Percentiles rank a stretch among this genome's conserved stretches.
Conservation (phyloP, 2,113 vertebrate genomes). For the Periophthalmus modestus region DNA sequence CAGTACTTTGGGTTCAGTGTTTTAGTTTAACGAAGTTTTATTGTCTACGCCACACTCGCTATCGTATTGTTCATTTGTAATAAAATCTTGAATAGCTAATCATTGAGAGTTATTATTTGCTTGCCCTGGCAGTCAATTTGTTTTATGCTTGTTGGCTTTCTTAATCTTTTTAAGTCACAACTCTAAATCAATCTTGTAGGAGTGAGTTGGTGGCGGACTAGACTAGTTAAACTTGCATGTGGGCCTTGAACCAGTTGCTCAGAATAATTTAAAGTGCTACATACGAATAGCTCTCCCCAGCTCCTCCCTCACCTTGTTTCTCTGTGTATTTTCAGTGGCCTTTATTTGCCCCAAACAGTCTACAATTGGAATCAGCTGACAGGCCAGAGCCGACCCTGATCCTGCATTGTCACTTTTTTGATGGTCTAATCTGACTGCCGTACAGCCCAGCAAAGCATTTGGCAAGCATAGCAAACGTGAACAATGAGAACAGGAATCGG, state of each 20-base stretch:
- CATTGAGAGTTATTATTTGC: constrained; percentile 2
- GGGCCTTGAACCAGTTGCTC: constrained; percentile 33
- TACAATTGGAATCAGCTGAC: constrained; percentile 78
- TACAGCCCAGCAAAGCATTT: constrained; percentile 79
- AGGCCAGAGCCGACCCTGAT: constrained; percentile 63
- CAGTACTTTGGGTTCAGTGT: constrained; percentile 2
- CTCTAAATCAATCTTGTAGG: neutral
- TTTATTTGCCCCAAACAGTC: constrained; percentile 76
- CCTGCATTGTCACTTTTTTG: constrained; percentile 84
- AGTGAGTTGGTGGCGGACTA: neutral
- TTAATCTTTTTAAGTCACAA: constrained; percentile 11
- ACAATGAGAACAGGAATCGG: constrained; percentile 73
- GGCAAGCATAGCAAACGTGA: constrained; percentile 81
- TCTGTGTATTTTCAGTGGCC: constrained; percentile 66
- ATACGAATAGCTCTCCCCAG: constrained; percentile 64
- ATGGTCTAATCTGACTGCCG: constrained; percentile 79
- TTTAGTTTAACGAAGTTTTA: constrained; percentile 15
- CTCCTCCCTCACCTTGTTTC: constrained; percentile 43
- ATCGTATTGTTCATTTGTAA: constrained; percentile 12
- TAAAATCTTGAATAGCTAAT: constrained; percentile 12
- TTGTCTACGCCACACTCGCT: neutral
- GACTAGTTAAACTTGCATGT: constrained; percentile 27
- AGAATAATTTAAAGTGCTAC: constrained; percentile 61
- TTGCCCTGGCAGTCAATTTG: constrained; percentile 11
- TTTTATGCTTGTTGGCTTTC: neutral